These are phyloP conservation scores for Macrochelys suwanniensis DNA, from an alignment of 2,797 vertebrate species.

Conservation along the genomic window DNA sequence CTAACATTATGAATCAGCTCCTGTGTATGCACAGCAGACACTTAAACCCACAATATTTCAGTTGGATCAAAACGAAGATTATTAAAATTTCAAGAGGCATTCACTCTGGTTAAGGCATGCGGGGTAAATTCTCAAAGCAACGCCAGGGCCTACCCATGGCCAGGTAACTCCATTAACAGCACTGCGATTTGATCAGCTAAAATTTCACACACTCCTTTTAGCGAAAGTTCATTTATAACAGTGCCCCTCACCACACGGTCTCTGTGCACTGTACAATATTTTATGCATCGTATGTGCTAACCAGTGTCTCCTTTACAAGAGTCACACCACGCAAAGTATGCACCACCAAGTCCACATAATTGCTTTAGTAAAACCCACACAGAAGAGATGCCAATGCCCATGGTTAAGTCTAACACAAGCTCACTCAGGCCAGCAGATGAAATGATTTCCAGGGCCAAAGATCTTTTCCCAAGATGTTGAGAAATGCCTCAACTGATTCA, in stretches of 20 bases:
- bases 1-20: constrained; percentile 49
- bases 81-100: constrained; percentile 58
- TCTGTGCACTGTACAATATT: background rate
- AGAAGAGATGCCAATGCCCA: background rate
- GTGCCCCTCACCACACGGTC: background rate
- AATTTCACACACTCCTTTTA: background rate
- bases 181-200: background rate
- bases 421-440: background rate
- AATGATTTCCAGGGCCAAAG: background rate
- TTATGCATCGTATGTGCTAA: background rate
- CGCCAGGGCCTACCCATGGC: background rate
- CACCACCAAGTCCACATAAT: background rate
- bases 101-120: constrained; percentile 31
- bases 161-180: background rate
- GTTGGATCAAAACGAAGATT: constrained; percentile 9
- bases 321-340: background rate
- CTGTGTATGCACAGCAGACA: constrained; percentile 41
- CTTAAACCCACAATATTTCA: constrained; percentile 67
- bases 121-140: background rate
- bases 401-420: background rate
- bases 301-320: background rate
- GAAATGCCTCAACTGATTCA: background rate
- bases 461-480: background rate
- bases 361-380: background rate
- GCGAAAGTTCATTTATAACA: background rate